Percentiles rank a stretch among this genome's conserved stretches.
Conservation (phyloP, 35 echinoderm and acorn worm genomes). For the Stichopus chloronotus region DNA sequence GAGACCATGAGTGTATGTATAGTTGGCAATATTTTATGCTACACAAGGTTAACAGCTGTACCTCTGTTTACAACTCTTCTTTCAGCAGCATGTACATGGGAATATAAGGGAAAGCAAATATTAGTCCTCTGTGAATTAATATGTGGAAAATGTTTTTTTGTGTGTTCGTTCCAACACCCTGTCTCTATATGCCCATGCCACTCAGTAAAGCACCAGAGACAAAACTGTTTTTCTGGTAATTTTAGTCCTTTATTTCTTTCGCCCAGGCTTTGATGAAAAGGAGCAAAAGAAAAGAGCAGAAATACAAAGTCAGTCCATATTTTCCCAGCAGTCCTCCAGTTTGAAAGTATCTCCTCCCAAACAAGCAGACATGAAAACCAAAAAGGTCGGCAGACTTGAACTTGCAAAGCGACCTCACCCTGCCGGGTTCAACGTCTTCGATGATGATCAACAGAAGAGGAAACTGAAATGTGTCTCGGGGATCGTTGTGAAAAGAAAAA, state of each 20-base stretch:
- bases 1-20: too few relatives aligned
- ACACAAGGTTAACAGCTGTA: too few relatives aligned
- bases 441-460: background rate
- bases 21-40: too few relatives aligned
- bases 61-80: too few relatives aligned
- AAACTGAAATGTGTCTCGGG: background rate
- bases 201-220: too few relatives aligned
- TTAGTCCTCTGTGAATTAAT: too few relatives aligned
- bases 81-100: too few relatives aligned
- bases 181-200: too few relatives aligned
- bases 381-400: slow-evolving; percentile 19
- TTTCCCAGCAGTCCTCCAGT: slow-evolving; percentile 42
- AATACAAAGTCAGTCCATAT: slow-evolving; percentile 76
- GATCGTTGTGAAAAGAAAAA: background rate
- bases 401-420: background rate
- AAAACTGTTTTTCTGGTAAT: too few relatives aligned
- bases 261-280: slow-evolving; percentile 88
- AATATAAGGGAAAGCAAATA: too few relatives aligned
- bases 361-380: background rate
- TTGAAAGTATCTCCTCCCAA: background rate
- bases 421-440: slow-evolving; percentile 35
- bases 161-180: too few relatives aligned
- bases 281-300: slow-evolving; percentile 69
- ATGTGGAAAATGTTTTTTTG: too few relatives aligned
- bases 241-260: background rate